phyloP scores from a whole-genome alignment of 2,888 invertebrate genomes.

The Caenorhabditis imperialis region DNA sequence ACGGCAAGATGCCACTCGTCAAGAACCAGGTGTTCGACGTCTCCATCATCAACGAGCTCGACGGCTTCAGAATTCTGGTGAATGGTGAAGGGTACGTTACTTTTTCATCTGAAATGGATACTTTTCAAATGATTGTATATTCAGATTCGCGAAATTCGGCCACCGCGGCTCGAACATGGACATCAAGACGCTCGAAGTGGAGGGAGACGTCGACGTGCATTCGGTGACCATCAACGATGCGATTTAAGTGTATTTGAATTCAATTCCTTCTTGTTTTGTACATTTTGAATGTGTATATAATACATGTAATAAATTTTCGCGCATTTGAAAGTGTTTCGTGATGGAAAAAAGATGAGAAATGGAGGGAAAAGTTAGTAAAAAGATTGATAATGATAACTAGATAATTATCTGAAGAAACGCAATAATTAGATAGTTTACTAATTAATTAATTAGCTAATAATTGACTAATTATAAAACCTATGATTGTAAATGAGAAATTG shows the following conservation, averaged over 20 bases:
- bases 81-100: constrained; percentile 65
- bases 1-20: constrained; percentile 73
- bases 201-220: constrained; percentile 71
- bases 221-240: constrained; percentile 76
- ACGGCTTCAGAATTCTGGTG: constrained; percentile 74
- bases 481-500: too few species aligned
- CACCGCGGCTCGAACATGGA: constrained; percentile 74
- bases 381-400: too few species aligned
- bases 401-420: too few species aligned
- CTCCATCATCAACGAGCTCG: constrained; percentile 77
- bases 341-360: too few species aligned
- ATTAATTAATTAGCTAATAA: too few species aligned
- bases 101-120: too few species aligned
- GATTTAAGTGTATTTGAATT: constrained; percentile 57
- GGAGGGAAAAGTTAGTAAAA: too few species aligned
- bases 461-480: too few species aligned
- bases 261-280: not conserved
- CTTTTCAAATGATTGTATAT: not conserved
- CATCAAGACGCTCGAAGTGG: constrained; percentile 74
- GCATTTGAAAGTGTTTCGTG: too few species aligned
- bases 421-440: too few species aligned
- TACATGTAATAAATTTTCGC: too few species aligned
- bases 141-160: constrained; percentile 69
- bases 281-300: too few species aligned
- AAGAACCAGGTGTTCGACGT: constrained; percentile 76